These are phyloP conservation scores for Cichlasoma orientale DNA, from an alignment of 2,797 vertebrate genomes.

Conservation along the genomic window DNA sequence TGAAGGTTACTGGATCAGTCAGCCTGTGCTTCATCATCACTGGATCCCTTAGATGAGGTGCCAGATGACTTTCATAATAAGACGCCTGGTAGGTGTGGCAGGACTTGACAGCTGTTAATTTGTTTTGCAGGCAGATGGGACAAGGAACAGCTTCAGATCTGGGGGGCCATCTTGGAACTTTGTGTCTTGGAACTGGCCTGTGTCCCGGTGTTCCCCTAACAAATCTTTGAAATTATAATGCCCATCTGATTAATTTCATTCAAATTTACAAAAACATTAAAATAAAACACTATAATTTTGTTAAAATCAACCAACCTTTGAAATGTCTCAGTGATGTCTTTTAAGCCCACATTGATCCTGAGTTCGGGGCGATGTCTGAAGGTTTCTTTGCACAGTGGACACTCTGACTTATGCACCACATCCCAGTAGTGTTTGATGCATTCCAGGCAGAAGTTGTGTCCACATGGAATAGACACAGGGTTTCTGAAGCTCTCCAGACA, in stretches of 20 bases:
- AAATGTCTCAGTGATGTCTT: slow-evolving; percentile 48
- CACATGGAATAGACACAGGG: slow-evolving; percentile 26
- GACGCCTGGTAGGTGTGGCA: slow-evolving; percentile 63
- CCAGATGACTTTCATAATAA: slow-evolving; percentile 62
- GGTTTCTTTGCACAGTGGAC: slow-evolving; percentile 64
- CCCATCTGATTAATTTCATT: neutral
- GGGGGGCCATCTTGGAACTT: neutral
- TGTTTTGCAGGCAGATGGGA: slow-evolving; percentile 43
- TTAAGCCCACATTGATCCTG: slow-evolving; percentile 52
- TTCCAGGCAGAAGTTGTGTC: slow-evolving; percentile 22
- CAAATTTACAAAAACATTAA: neutral
- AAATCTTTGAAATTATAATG: slow-evolving; percentile 19
- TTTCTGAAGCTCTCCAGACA: slow-evolving; percentile 11
- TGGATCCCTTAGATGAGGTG: slow-evolving; percentile 32
- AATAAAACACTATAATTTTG: neutral
- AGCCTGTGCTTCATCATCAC: slow-evolving; percentile 60
- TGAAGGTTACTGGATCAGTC: slow-evolving; percentile 48
- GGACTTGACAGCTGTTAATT: slow-evolving; percentile 43
- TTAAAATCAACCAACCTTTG: slow-evolving; percentile 15
- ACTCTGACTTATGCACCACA: neutral
- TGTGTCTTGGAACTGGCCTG: neutral
- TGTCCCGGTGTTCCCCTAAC: neutral
- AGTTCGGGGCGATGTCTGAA: slow-evolving; percentile 52
- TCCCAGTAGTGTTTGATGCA: slow-evolving; percentile 15
- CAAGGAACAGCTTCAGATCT: slow-evolving; percentile 35